Conservation (phyloP, 1,140 invertebrate genomes). For the Megathymus violae region DNA sequence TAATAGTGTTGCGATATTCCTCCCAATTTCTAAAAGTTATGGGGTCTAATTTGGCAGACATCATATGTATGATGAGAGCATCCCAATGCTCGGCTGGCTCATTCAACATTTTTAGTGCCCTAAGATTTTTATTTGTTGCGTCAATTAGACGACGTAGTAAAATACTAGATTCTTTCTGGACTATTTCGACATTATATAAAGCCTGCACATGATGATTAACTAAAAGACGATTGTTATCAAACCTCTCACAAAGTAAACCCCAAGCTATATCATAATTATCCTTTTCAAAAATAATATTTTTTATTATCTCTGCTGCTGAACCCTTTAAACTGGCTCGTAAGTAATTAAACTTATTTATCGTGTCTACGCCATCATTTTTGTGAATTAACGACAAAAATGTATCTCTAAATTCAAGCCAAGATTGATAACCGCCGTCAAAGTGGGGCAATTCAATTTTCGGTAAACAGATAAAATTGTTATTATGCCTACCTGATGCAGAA, state of each 20-base stretch:
- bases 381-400: slow-evolving; percentile 22
- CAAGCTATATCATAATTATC: slow-evolving; percentile 45
- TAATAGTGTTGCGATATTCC: slow-evolving; percentile 33
- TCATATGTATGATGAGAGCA: slow-evolving; percentile 31
- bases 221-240: slow-evolving; percentile 40
- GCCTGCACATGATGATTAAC: slow-evolving; percentile 42
- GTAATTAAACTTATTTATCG: slow-evolving; percentile 28
- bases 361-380: slow-evolving; percentile 6
- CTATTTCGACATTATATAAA: slow-evolving; percentile 36
- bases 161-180: slow-evolving; percentile 24
- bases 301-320: background rate
- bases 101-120: slow-evolving; percentile 36
- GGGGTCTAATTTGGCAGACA: slow-evolving; percentile 34
- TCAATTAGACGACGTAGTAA: slow-evolving; percentile 28
- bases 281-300: slow-evolving; percentile 13
- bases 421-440: slow-evolving; percentile 17
- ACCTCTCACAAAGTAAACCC: slow-evolving; percentile 41
- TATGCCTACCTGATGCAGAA: slow-evolving; percentile 14
- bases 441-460: slow-evolving; percentile 32
- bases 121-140: slow-evolving; percentile 39
- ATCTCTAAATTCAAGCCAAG: slow-evolving; percentile 21
- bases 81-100: slow-evolving; percentile 35
- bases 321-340: slow-evolving; percentile 9
- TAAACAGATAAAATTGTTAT: slow-evolving; percentile 22
- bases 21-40: slow-evolving; percentile 36